phyloP scores from a whole-genome alignment of 2,113 vertebrate genomes.

The Crypturellus undulatus region DNA sequence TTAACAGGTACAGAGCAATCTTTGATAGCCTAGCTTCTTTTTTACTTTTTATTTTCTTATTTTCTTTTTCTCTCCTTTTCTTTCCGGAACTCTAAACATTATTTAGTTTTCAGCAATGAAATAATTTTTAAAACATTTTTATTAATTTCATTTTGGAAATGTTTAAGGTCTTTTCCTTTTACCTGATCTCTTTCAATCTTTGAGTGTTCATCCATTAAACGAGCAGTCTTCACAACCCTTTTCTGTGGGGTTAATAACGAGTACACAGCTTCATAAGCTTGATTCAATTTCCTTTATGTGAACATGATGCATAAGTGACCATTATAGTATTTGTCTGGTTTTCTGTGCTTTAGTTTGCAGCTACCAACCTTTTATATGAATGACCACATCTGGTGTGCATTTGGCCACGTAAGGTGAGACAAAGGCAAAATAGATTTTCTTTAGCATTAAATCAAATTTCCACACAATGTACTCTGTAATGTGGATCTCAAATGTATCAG shows the following conservation, averaged over 20 bases:
- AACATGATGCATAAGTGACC: constrained; percentile 71
- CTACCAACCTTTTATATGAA: constrained; percentile 72
- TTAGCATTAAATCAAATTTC: constrained; percentile 80
- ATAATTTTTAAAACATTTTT: not conserved
- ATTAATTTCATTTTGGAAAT: not conserved
- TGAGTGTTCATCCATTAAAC: constrained; percentile 61
- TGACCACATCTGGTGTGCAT: constrained; percentile 78
- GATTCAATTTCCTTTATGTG: constrained; percentile 81
- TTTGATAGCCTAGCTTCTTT: not conserved
- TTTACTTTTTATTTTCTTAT: not conserved
- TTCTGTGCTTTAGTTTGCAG: constrained; percentile 45
- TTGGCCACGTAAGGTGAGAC: constrained; percentile 80
- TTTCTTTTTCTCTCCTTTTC: not conserved
- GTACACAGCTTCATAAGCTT: constrained; percentile 72
- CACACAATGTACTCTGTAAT: constrained; percentile 75
- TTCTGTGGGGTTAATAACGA: constrained; percentile 76
- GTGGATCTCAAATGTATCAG: constrained; percentile 74
- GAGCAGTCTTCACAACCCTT: constrained; percentile 68
- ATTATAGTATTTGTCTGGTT: constrained; percentile 73
- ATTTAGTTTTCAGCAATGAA: not conserved
- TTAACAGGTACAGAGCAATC: not conserved
- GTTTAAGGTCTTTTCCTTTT: constrained; percentile 36
- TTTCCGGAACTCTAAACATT: not conserved
- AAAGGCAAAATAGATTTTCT: constrained; percentile 82
- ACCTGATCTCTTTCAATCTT: constrained; percentile 39